Evolutionary conservation across 2,113 vertebrate genomes (phyloP).

Genomic region (Gobius niger): DNA sequence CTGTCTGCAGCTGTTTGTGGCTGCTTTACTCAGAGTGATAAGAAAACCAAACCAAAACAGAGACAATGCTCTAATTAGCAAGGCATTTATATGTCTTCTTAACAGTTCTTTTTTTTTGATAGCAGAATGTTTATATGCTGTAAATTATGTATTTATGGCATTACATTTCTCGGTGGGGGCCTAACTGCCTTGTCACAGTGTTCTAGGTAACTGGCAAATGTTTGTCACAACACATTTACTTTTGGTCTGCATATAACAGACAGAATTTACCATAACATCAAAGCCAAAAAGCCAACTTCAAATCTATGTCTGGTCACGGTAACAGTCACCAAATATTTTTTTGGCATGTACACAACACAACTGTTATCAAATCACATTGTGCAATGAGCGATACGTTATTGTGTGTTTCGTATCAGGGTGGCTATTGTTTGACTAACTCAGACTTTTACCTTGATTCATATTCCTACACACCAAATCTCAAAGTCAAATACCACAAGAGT

Average conservation of each 20-base stretch:
- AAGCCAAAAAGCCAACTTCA: too few relatives aligned
- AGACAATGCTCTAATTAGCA: neutral
- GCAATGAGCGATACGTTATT: slow-evolving; percentile 29
- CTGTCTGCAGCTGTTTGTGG: neutral
- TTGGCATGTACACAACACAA: neutral
- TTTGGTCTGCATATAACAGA: too few relatives aligned
- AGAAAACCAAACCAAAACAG: slow-evolving; percentile 1
- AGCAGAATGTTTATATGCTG: too few relatives aligned
- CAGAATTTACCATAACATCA: too few relatives aligned
- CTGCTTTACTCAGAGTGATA: neutral
- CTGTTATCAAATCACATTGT: slow-evolving; percentile 2
- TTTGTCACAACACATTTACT: neutral
- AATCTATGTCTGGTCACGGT: neutral
- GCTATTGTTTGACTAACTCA: slow-evolving; percentile 39
- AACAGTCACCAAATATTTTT: neutral
- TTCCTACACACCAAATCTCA: slow-evolving; percentile 7
- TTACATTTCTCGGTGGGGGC: too few relatives aligned
- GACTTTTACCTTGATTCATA: slow-evolving; percentile 11
- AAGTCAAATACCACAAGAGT: slow-evolving; percentile 9
- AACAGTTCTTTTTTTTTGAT: too few relatives aligned
- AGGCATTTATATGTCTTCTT: neutral
- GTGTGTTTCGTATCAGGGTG: slow-evolving; percentile 5
- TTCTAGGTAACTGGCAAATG: neutral
- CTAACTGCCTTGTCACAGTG: too few relatives aligned
- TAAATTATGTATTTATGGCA: too few relatives aligned